Percentiles rank a stretch among this genome's conserved stretches.
Evolutionary conservation across 2,797 vertebrate genomes (phyloP).

Genomic region (Rhinella marina): DNA sequence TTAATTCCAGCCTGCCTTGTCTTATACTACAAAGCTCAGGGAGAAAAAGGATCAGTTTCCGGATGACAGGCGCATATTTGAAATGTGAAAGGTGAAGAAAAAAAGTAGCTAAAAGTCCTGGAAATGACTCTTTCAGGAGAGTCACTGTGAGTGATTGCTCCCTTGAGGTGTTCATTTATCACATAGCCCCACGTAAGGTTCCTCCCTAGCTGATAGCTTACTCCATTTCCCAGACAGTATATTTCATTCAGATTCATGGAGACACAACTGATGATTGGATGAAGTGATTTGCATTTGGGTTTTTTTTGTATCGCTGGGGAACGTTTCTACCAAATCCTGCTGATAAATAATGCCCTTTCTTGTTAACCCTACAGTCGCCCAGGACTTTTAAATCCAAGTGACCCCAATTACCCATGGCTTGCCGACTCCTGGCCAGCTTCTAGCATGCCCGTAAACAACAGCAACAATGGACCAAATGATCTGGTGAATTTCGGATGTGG

Average conservation of each 20-base stretch:
- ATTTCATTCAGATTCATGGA: slow-evolving; percentile 77
- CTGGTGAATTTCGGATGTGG: slow-evolving; percentile 92
- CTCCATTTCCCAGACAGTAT: slow-evolving; percentile 69
- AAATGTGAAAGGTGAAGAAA: slow-evolving; percentile 68
- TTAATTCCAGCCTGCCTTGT: slow-evolving; percentile 41
- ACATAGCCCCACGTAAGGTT: slow-evolving; percentile 76
- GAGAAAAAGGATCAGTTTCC: slow-evolving; percentile 64
- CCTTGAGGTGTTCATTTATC: slow-evolving; percentile 85
- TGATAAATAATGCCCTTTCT: slow-evolving; percentile 47
- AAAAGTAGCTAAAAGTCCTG: slow-evolving; percentile 81
- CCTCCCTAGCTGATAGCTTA: slow-evolving; percentile 68
- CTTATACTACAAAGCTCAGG: slow-evolving; percentile 47
- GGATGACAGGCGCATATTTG: slow-evolving; percentile 71
- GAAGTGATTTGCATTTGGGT: slow-evolving; percentile 67
- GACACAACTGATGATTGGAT: slow-evolving; percentile 62
- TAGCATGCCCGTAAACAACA: slow-evolving; percentile 94
- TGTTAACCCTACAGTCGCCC: slow-evolving; percentile 81
- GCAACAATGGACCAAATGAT: slow-evolving; percentile 90
- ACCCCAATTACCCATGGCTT: slow-evolving; percentile 96
- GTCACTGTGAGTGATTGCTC: slow-evolving; percentile 86
- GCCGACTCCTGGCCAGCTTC: slow-evolving; percentile 98
- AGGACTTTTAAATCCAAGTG: slow-evolving; percentile 90
- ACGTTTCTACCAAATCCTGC: slow-evolving; percentile 28
- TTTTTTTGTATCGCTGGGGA: slow-evolving; percentile 66
- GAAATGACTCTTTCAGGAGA: slow-evolving; percentile 82